A percentile compares a stretch with the other conserved stretches of the same genome.
Evolutionary conservation across 92 coral and sea anemone species (phyloP).

Genomic region (Muricea muricata): DNA sequence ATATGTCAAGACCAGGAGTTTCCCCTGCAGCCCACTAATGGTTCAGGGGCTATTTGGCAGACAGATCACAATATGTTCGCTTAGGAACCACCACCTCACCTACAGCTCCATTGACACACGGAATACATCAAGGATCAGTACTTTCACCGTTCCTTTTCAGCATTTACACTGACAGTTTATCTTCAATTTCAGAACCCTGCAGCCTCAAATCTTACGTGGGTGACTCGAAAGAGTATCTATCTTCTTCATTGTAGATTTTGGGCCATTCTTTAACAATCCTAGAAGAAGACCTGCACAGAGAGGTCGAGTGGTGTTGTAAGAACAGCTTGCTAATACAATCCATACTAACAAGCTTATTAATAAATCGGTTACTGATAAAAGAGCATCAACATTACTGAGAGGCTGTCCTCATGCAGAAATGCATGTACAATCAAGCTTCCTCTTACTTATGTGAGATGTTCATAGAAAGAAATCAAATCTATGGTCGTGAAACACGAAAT

Average conservation of each 20-base stretch:
- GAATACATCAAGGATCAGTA: constrained; percentile 61
- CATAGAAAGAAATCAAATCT: no score
- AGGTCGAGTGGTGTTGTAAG: constrained; percentile 63
- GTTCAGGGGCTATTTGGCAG: constrained; percentile 49
- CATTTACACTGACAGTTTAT: constrained; percentile 37
- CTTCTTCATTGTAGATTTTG: constrained; percentile 47
- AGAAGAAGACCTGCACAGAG: constrained; percentile 57
- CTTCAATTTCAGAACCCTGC: constrained; percentile 25
- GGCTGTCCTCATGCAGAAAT: no score
- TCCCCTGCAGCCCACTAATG: constrained; percentile 41
- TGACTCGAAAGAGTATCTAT: constrained; percentile 62
- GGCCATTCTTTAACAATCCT: constrained; percentile 2
- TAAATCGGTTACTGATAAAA: no score
- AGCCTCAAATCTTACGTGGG: constrained; percentile 67
- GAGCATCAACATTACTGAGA: no score
- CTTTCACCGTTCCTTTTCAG: constrained; percentile 60
- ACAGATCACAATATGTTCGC: constrained; percentile 48
- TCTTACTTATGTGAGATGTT: no score
- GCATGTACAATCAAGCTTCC: no score
- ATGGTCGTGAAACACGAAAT: no score
- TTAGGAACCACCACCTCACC: constrained; percentile 53
- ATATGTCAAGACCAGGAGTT: no score
- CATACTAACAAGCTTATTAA: no score
- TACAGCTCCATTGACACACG: constrained; percentile 55
- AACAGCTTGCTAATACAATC: constrained; percentile 64